phyloP scores from a whole-genome alignment of 2,888 invertebrate genomes.

The Amphipoea lucens region DNA sequence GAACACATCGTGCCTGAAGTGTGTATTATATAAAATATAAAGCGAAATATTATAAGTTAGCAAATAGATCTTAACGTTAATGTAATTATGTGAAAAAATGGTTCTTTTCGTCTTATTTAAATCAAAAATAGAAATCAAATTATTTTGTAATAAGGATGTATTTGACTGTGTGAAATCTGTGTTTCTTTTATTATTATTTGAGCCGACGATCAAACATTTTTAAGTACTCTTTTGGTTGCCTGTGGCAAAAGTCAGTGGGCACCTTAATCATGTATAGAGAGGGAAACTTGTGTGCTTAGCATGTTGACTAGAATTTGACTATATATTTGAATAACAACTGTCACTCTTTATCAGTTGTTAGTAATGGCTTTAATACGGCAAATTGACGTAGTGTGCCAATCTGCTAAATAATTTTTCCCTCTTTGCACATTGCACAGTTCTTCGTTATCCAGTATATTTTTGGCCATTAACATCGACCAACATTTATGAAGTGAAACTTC shows the following conservation, averaged over 20 bases:
- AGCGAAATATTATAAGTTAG: conserved; percentile 66
- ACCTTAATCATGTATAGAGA: background rate
- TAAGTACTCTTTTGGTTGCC: background rate
- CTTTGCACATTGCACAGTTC: background rate
- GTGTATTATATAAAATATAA: conserved; percentile 70
- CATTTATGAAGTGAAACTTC: background rate
- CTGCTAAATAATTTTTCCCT: background rate
- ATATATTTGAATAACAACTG: background rate
- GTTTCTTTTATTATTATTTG: background rate
- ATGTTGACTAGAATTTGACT: background rate
- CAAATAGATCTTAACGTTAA: conserved; percentile 57
- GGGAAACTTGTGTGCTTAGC: background rate
- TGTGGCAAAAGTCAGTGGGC: background rate
- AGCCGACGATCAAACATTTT: too few species aligned
- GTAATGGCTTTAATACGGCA: background rate
- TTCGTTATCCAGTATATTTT: background rate
- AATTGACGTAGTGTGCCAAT: background rate
- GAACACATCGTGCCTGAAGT: conserved; percentile 70
- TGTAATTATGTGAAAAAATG: conserved; percentile 66
- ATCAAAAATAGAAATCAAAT: conserved; percentile 67
- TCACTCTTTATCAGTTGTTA: too few species aligned
- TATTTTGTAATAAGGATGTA: conserved; percentile 68
- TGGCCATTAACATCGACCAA: background rate
- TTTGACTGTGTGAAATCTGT: conserved; percentile 33
- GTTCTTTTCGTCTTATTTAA: conserved; percentile 54